Evolutionary conservation across 2,113 vertebrate species (phyloP).

Genomic region (Guaruba guarouba): DNA sequence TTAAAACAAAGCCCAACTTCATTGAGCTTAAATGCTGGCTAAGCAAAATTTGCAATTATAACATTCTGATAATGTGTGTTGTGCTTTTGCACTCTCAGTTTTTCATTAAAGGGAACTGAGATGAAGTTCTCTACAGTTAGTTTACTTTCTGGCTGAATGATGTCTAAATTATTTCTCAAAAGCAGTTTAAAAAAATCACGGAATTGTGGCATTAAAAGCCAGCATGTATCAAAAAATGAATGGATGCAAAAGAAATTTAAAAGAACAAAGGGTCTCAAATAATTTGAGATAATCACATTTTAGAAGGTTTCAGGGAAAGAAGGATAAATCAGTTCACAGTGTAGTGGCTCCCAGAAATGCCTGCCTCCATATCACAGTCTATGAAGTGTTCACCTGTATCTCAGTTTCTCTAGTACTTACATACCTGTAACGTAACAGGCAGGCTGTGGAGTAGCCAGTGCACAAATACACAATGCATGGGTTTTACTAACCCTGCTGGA

Average conservation of each 20-base stretch:
- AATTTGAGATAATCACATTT: background rate
- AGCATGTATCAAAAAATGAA: background rate
- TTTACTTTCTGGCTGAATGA: background rate
- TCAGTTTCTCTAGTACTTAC: background rate
- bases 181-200: background rate
- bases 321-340: background rate
- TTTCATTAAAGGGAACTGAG: background rate
- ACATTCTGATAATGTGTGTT: background rate
- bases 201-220: background rate
- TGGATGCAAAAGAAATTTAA: background rate
- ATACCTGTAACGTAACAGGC: fast-evolving
- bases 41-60: background rate
- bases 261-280: background rate
- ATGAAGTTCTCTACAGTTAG: background rate
- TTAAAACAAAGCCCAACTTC: background rate
- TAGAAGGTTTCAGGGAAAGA: background rate
- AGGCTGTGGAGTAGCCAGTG: background rate
- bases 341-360: background rate
- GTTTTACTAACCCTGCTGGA: background rate
- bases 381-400: background rate
- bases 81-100: background rate
- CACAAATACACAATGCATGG: background rate
- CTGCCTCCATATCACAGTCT: background rate
- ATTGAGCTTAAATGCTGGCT: background rate
- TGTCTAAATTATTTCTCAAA: background rate